Base-by-base conservation (phyloP, 1,140 invertebrate genomes). In the Papilio xuthus region DNA sequence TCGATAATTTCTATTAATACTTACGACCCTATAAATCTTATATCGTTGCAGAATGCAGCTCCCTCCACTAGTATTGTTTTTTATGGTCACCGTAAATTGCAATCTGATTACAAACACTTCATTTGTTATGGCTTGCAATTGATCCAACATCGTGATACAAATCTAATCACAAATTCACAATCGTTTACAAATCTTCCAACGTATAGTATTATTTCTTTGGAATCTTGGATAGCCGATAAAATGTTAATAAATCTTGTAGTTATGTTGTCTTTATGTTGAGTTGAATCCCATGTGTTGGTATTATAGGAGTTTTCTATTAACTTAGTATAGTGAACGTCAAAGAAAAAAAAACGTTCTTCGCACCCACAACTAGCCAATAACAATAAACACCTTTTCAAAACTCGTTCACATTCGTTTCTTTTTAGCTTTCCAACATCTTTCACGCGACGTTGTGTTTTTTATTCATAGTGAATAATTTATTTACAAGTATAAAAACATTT, bases 81-180 rank as follows among this genome's bases (percentile, higher is more conserved):
- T 20, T 53, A n/a, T 67, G 60, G 60, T 67, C 60, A 67, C 26
- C 60, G 23, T 32, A 67, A 26, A 32, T 32, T 67, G 26, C 60
- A 67, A 28, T 28, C 60, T 67, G 37, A 73, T 60, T 79, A 60
- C 15, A 37, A 26, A 1, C 42, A 73, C 23, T 63, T 71, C 69
- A 15, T 42, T 69, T 73, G 44, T 44, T 69, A 79, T 53, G 72
- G 23, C 28, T 78, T 50, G 23, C n/a, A n/a, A 23, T 50, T 26
- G 56, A 50, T 47, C 56, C 60, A 75, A 41, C 26, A 44, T 20
- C 28, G 42, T 41, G 42, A 37, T 41, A 37, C 67, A 63, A 8
- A 60, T 71, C n/a, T 70, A 32, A 67, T 67, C 60, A 28, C 4
- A 67, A 67, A 67, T 67, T 28, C 26, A 67, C 26, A 67, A 67